Evolutionary conservation across 1,140 invertebrate species (phyloP).

Genomic region (Cardiocondyla obscurior): DNA sequence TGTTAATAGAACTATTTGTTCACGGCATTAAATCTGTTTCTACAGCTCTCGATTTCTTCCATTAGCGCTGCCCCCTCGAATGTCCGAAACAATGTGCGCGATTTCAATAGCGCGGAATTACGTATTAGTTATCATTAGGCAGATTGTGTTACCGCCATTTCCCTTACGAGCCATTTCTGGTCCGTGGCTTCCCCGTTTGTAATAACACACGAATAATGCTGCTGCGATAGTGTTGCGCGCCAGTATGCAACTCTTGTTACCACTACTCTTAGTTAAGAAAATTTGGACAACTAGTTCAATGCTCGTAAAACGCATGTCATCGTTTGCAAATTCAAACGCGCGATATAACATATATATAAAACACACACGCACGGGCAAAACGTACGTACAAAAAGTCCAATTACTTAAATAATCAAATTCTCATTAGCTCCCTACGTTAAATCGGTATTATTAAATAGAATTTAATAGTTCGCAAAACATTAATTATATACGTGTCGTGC

Average conservation of each 20-base stretch:
- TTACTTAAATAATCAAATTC: slow-evolving; percentile 20
- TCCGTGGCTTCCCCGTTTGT: neutral
- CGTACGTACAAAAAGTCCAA: neutral
- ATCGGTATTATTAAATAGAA: slow-evolving; percentile 6
- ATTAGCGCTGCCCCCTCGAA: slow-evolving; percentile 30
- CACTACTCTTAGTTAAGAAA: slow-evolving; percentile 35
- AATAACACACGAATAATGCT: slow-evolving; percentile 51
- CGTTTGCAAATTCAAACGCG: neutral
- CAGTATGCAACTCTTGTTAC: neutral
- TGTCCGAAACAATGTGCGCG: slow-evolving; percentile 52
- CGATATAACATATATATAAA: neutral
- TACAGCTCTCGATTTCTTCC: slow-evolving; percentile 46
- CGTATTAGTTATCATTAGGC: slow-evolving; percentile 48
- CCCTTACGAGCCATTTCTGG: slow-evolving; percentile 57
- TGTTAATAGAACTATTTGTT: neutral
- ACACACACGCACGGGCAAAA: neutral
- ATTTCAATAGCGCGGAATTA: slow-evolving; percentile 55
- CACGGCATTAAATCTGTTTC: neutral
- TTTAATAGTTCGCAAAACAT: slow-evolving; percentile 21
- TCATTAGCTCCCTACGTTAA: slow-evolving; percentile 13
- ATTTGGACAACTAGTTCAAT: neutral
- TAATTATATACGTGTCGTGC: slow-evolving; percentile 1
- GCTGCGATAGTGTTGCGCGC: neutral
- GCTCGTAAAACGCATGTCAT: neutral
- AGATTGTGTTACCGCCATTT: slow-evolving; percentile 33